Base-by-base conservation (phyloP, 1,140 invertebrate species). In the Brachionus manjavacas region DNA sequence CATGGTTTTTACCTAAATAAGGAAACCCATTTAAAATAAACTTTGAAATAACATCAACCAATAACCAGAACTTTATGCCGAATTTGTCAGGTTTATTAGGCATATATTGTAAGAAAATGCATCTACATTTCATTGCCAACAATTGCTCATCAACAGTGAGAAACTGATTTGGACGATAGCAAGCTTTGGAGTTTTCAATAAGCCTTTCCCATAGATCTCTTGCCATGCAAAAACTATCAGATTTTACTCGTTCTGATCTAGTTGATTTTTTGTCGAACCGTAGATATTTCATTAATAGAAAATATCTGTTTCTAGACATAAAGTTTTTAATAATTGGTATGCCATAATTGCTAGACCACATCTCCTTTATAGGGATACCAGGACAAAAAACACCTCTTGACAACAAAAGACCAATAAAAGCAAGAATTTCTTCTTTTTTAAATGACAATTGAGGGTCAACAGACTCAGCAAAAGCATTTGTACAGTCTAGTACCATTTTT, bases 21-120 rank as follows among this genome's bases (percentile, higher is more conserved):
- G 55, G 55, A 25, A 64, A 64, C 55, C 16, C 55, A 25, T 64
- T 64, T 25, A 64, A 64, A 64, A 64, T 64, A 64, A 23, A 64
- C 55, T 64, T 64, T 64, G 55, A 64, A 64, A 23, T 23, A 64
- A 64, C 55, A 64, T 64, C 55, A 64, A 20, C 55, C 55, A 64
- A 68, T n/a, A 68, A 39, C 25, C 25, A 68, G 64, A 68, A 68
- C 14, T 14, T 35, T 4, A 68, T 68, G 64, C 64, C 64, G 64
- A 68, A 68, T 68, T 68, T 68, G 64, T 68, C 64, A 68, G 64
- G 64, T 68, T 68, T 68, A 68, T 68, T 68, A 35, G 64, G 64
- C 64, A 68, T 68, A 68, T 68, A 68, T 68, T 68, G 64, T 68
- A 68, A 68, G 64, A 68, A 68, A 68, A 7, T 12, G 64, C 64